Evolutionary conservation across 2,113 vertebrate species (phyloP).

Genomic region (Dasypus novemcinctus): DNA sequence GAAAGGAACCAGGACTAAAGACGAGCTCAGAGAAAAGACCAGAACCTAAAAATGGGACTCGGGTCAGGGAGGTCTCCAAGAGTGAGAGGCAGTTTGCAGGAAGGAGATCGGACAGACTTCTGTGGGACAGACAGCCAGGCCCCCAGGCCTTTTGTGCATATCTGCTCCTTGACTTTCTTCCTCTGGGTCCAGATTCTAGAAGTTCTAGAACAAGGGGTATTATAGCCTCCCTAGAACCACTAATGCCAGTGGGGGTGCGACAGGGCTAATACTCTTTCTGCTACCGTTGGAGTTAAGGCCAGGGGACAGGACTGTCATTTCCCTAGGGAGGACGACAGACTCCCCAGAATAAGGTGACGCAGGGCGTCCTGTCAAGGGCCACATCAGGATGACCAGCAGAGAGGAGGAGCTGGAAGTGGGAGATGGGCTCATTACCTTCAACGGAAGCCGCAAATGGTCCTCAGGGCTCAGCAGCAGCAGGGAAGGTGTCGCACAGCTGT

Average conservation of each 20-base stretch:
- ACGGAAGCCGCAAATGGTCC: neutral
- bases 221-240: neutral
- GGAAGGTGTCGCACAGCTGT: neutral
- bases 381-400: neutral
- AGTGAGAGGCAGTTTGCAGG: neutral
- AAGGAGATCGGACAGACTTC: neutral
- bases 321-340: neutral
- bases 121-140: no score
- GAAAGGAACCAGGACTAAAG: neutral
- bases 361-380: neutral
- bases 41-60: neutral
- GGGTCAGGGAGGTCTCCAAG: neutral
- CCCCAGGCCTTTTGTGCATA: rapidly evolving
- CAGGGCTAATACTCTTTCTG: neutral
- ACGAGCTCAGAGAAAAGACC: neutral
- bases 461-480: neutral
- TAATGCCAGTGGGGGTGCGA: neutral
- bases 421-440: neutral
- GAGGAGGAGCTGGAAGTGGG: neutral
- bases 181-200: neutral
- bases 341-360: neutral
- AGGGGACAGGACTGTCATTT: neutral
- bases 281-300: neutral
- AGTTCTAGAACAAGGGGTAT: neutral
- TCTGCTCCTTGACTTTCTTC: neutral